phyloP scores from a whole-genome alignment of 2,888 invertebrate species.

The Drosophila parthenogenetica region DNA sequence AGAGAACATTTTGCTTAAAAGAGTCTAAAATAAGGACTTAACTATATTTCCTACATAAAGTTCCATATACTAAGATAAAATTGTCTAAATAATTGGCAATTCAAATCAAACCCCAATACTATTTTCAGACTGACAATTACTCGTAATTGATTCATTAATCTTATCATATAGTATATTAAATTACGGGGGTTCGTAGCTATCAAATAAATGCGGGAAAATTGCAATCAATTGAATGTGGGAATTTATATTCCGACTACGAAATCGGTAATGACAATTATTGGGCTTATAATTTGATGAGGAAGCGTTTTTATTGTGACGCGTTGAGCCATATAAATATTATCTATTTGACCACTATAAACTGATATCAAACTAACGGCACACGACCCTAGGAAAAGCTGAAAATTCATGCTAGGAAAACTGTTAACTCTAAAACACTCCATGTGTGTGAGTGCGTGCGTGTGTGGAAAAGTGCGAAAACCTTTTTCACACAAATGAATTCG shows the following conservation, averaged over 20 bases:
- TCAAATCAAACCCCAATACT: slow-evolving; percentile 1
- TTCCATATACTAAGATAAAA: not conserved
- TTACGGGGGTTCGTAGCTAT: slow-evolving; percentile 25
- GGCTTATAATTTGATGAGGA: slow-evolving; percentile 23
- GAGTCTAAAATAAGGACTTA: no score
- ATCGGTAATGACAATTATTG: slow-evolving; percentile 39
- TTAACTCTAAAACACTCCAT: slow-evolving; percentile 9
- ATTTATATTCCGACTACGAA: slow-evolving; percentile 41
- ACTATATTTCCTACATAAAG: not conserved
- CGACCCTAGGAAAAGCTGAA: slow-evolving; percentile 21
- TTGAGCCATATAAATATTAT: slow-evolving; percentile 71
- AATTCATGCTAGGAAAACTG: slow-evolving; percentile 15
- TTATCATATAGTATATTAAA: not conserved
- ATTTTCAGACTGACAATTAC: not conserved
- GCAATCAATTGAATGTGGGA: slow-evolving; percentile 27
- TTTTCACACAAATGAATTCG: slow-evolving; percentile 70
- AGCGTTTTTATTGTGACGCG: slow-evolving; percentile 59
- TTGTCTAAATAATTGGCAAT: not conserved
- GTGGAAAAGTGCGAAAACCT: slow-evolving; percentile 73
- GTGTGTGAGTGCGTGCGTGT: not conserved
- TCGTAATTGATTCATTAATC: slow-evolving; percentile 14
- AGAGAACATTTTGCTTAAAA: no score
- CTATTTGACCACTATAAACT: slow-evolving; percentile 64
- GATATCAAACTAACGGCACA: slow-evolving; percentile 57
- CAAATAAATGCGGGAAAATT: slow-evolving; percentile 8